Evolutionary conservation across 2,888 invertebrate species (phyloP).

Genomic region (Apodemia mormo): DNA sequence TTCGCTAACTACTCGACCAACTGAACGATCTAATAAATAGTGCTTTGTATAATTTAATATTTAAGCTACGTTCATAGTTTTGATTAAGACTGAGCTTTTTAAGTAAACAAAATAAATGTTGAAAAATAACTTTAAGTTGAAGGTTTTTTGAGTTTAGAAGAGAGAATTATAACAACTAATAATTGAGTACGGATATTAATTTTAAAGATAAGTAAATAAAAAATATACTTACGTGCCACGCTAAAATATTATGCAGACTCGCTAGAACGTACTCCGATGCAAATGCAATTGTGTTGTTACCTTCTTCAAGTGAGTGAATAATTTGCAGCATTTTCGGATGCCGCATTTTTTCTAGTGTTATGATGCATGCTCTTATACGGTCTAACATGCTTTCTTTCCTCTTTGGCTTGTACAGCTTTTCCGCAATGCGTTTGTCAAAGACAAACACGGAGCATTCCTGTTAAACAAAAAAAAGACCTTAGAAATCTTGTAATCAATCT

Average conservation of each 20-base stretch:
- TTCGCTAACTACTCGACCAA: no score
- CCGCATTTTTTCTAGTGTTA: constrained; percentile 89
- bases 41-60: no score
- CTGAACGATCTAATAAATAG: no score
- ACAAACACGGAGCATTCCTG: constrained; percentile 97
- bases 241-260: constrained; percentile 93
- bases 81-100: no score
- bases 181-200: no score
- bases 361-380: constrained; percentile 89
- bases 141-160: no score
- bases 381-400: constrained; percentile 96
- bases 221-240: constrained; percentile 85
- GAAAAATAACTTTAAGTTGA: no score
- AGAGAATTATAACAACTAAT: no score
- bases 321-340: constrained; percentile 92
- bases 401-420: constrained; percentile 95
- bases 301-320: constrained; percentile 89
- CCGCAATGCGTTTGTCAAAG: constrained; percentile 95
- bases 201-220: no score
- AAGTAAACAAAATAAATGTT: no score
- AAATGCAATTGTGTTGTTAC: constrained; percentile 94
- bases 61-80: no score
- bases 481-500: no score
- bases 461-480: constrained; percentile 18
- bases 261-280: constrained; percentile 95